Base-by-base conservation (phyloP, 2,888 invertebrate species). In the Tenthredo amoena region DNA sequence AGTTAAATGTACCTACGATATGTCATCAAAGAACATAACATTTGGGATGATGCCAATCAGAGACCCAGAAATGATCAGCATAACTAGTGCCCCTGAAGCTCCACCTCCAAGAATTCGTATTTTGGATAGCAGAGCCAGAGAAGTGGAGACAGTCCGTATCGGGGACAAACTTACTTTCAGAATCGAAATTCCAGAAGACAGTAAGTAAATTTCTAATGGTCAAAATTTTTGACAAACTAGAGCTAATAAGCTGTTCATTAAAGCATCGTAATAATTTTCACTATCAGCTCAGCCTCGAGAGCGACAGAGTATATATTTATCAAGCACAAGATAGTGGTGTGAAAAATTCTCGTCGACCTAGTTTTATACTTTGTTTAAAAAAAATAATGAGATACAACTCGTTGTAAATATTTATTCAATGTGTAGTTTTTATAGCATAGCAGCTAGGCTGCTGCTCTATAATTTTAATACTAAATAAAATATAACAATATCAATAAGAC, bases 11-110 rank as follows among this genome's bases (percentile, higher is more conserved):
- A 98, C 98, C 7, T 98, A 98, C 94, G 98, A 98, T 93, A 98
- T 98, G 97, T 98, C 98, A 88, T 98, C 98, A 31, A 98, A 98
- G 95, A 98, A 98, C 94, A 98, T 98, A 90, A 98, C 98, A 55
- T 98, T 98, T 95, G 98, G 98, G 95, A 98, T 98, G 98, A 98
- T 98, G 97, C 98, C 98, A 88, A 98, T 98, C 94, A 97, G 97
- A 93, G 98, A 98, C 94, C 98, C 98, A 86, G 98, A 98, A 94
- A 98, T 98, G 97, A 98, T 98, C 92, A 98, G 98, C 92, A 98
- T 98, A 93, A 98, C 98, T 43, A 98, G 98, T 55, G 98, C 98
- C 26, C 98, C 98, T 0, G 98, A 98, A 94, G 98, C 98, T 37
- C 98, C 98, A 74, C 97, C 98, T 88, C 98, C 98, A 92, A 97